Base-by-base conservation (phyloP, 2,888 invertebrate genomes). In the Drosophila barbarae region DNA sequence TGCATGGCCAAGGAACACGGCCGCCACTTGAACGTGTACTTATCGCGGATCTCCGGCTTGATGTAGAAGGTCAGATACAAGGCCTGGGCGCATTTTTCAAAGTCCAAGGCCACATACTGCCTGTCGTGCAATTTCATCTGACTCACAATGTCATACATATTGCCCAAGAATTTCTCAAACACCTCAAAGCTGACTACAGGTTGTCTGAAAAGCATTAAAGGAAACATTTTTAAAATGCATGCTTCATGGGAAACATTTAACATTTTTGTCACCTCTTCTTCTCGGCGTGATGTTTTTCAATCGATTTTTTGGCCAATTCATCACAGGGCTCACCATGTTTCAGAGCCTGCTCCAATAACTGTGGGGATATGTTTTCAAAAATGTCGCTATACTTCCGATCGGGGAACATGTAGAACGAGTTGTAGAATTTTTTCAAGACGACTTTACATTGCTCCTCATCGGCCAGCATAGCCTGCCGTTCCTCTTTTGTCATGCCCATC, bases 1-100 rank as follows among this genome's bases (percentile, higher is more conserved):
- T 13, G 50, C 44, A 76, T 23, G 0, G 23, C 8, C 0, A 21
- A 1, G 5, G 58, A 42, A 10, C 76, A 71, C 1, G 51, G 41
- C 5, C 13, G 23, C 2, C 77, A 7, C 5, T 35, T 7, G 5
- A 49, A 60, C 0, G 36, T 6, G 15, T 58, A 71, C 18, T 26
- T 49, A 2, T 73, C n/a, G 1, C 77, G 72, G 13, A 77, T 73
- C 38, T 71, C 58, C 3, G 76, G 76, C 2, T 36, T 64, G 15
- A 69, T 18, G 36, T 77, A 77, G 23, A 76, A 77, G 0, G 30
- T 58, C 18, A 74, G 42, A 30, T 77, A 77, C 23, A 63, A 77
- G 0, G 59, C 44, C n/a, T 36, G 36, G 3, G 72, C 75, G 9
- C 61, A 61, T 6, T 71, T 61, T 8, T 76, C 75, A 36, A 73